These are phyloP conservation scores for Isotomurus palustris DNA, from an alignment of 2,888 invertebrate genomes.

Conservation along the genomic window DNA sequence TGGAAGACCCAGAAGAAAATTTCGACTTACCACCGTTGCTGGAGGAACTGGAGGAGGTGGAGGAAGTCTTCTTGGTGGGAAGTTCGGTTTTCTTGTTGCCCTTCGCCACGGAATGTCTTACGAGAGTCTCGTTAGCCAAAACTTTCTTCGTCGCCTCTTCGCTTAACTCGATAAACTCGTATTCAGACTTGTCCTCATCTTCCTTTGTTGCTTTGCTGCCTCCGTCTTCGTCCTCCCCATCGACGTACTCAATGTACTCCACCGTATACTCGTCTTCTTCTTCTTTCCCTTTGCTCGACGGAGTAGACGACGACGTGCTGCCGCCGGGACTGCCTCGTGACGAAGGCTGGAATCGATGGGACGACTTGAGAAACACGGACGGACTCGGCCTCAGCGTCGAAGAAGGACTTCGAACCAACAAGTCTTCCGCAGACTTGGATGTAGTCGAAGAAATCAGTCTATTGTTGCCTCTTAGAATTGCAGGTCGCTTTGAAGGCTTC, in stretches of 20 bases:
- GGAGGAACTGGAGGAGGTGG: slow-evolving; percentile 8
- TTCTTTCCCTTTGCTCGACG: neutral
- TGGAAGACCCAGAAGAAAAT: slow-evolving; percentile 33
- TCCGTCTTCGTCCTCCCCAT: slow-evolving; percentile 3
- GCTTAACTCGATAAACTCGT: slow-evolving; percentile 38
- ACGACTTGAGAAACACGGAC: slow-evolving; percentile 12
- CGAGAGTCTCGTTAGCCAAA: slow-evolving; percentile 1
- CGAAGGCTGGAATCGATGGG: neutral
- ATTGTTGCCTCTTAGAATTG: slow-evolving; percentile 13
- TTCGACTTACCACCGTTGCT: slow-evolving; percentile 1
- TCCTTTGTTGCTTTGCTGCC: slow-evolving; percentile 20
- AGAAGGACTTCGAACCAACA: slow-evolving; percentile 12
- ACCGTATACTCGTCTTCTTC: slow-evolving; percentile 35
- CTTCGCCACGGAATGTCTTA: no score
- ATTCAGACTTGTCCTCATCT: slow-evolving; percentile 32
- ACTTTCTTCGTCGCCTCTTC: slow-evolving; percentile 34
- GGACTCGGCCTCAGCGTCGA: slow-evolving; percentile 26
- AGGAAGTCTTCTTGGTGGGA: neutral
- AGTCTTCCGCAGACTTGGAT: slow-evolving; percentile 17
- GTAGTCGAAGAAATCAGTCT: slow-evolving; percentile 13
- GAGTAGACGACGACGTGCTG: slow-evolving; percentile 19
- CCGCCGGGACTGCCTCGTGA: neutral
- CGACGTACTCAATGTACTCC: slow-evolving; percentile 34
- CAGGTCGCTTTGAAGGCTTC: slow-evolving; percentile 19
- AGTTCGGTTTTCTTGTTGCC: slow-evolving; percentile 17